Evolutionary conservation across 2,113 vertebrate species (phyloP).

Genomic region (Sigmodon hispidus): DNA sequence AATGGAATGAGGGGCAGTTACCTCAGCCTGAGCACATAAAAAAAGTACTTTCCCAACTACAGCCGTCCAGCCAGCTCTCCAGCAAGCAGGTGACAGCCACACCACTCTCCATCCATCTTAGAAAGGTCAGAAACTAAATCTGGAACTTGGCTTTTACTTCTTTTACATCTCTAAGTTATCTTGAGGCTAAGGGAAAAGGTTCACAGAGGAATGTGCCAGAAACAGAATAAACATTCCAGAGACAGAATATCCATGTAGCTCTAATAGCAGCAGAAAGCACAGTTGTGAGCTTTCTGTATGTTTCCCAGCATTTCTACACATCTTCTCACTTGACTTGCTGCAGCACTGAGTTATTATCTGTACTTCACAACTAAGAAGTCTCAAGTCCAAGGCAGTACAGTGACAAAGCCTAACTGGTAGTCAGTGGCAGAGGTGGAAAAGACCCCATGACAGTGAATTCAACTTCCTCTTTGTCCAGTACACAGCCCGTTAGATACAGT

Average conservation of each 20-base stretch:
- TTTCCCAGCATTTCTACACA: neutral
- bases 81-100: slow-evolving; percentile 14
- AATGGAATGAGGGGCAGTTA: neutral
- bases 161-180: slow-evolving; percentile 66
- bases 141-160: slow-evolving; percentile 67
- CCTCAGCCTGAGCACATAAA: neutral
- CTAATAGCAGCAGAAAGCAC: neutral
- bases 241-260: neutral
- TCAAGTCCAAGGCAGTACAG: neutral
- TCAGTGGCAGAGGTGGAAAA: neutral
- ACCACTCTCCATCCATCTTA: slow-evolving; percentile 38
- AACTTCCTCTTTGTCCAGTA: neutral
- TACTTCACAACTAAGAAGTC: neutral
- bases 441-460: neutral
- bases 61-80: neutral
- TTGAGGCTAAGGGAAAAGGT: slow-evolving; percentile 57
- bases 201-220: slow-evolving; percentile 45
- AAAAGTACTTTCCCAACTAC: neutral
- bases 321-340: neutral
- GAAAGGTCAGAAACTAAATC: slow-evolving; percentile 75
- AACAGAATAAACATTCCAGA: slow-evolving; percentile 43
- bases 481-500: fast-evolving
- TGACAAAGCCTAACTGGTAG: neutral
- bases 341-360: neutral
- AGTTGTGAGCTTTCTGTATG: neutral